phyloP scores from a whole-genome alignment of 2,113 vertebrate species.

The Halcyon malimbica region DNA sequence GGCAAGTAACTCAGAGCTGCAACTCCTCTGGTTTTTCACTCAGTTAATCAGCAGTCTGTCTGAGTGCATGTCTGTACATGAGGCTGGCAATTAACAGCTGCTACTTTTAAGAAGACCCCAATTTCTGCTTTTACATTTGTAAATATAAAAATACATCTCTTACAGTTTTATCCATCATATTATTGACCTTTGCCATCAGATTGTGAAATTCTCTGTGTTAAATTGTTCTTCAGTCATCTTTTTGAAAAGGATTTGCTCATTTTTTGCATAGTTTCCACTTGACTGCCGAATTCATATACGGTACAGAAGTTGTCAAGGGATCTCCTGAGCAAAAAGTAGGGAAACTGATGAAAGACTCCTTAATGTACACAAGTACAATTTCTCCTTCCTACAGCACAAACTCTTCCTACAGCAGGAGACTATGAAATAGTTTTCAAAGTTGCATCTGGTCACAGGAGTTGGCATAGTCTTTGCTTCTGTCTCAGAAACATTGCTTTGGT shows the following conservation, averaged over 20 bases:
- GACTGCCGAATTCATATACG: not conserved
- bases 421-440: not conserved
- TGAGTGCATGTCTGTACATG: not conserved
- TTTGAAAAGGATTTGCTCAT: not conserved
- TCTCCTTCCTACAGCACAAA: not conserved
- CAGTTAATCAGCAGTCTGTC: slow-evolving; percentile 14
- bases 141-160: slow-evolving; percentile 11
- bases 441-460: not conserved
- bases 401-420: not conserved
- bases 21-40: not conserved
- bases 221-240: not conserved
- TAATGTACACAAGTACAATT: not conserved
- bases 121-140: slow-evolving; percentile 29
- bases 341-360: not conserved
- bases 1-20: not conserved
- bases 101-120: not conserved
- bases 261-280: not conserved
- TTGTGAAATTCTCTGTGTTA: not conserved
- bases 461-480: not conserved
- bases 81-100: slow-evolving; percentile 43
- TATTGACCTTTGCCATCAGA: slow-evolving; percentile 33
- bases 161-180: not conserved
- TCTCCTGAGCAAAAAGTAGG: not conserved
- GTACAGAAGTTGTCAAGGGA: not conserved
- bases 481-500: not conserved